These are phyloP conservation scores for Athene cunicularia DNA, from an alignment of 2,113 vertebrate genomes.

Conservation along the genomic window DNA sequence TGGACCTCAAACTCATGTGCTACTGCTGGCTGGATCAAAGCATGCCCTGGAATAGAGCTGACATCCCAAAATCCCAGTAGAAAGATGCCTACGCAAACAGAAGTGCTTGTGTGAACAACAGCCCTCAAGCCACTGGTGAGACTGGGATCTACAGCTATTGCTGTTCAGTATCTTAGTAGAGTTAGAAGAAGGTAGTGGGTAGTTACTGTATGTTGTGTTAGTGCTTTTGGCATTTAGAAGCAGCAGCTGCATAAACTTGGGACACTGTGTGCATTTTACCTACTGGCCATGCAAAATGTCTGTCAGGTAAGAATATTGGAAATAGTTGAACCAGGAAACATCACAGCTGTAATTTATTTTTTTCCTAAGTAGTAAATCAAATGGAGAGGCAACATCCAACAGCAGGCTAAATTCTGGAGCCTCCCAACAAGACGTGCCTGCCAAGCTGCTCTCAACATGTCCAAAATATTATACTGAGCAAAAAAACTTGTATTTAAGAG, in stretches of 20 bases:
- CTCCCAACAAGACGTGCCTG: neutral
- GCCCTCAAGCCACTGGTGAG: neutral
- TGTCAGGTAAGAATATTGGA: neutral
- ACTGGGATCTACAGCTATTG: neutral
- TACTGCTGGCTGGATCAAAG: slow-evolving; percentile 20
- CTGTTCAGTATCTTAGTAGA: slow-evolving; percentile 21
- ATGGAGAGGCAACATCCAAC: neutral
- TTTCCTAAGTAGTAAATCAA: neutral
- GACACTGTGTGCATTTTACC: neutral
- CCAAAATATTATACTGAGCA: neutral
- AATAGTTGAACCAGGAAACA: neutral
- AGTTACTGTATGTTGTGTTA: slow-evolving; percentile 17
- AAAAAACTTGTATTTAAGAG: neutral
- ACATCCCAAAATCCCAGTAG: neutral
- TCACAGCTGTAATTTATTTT: neutral
- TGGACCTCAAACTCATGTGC: neutral
- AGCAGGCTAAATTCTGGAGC: neutral
- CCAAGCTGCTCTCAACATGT: neutral
- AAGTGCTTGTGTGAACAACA: neutral
- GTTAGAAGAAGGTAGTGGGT: slow-evolving; percentile 36
- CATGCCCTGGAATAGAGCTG: neutral
- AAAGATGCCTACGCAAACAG: neutral
- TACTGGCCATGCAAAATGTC: neutral
- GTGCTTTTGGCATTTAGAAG: slow-evolving; percentile 52
- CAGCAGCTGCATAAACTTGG: neutral